Base-by-base conservation (phyloP, 2,797 vertebrate species). In the Myotis myotis region DNA sequence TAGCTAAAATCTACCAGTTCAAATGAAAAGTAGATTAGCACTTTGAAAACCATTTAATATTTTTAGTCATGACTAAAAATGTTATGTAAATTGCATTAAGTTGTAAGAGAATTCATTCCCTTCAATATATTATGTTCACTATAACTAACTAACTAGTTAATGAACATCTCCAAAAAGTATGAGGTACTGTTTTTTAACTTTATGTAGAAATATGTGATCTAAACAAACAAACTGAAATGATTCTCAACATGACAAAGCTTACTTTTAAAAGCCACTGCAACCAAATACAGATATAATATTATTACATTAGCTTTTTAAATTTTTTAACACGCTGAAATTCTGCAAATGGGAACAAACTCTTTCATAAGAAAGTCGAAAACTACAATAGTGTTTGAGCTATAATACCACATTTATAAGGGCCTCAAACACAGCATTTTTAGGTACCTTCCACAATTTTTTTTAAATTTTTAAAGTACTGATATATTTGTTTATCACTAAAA, bases 241-340 rank as follows among this genome's bases (percentile, higher is more conserved):
- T 0, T 71, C 0, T 71, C 20, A 49, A 78, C 4, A 51, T 82
- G 44, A 92, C 10, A 71, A 85, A 95, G 53, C 36, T 83, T 86
- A 74, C 86, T 91, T 94, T 91, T 49, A 85, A 92, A 76, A 94
- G 38, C 15, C 89, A 87, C 38, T 74, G 7, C 47, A 94, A 85
- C 47, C 44, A 93, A 91, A 92, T 74, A 89, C 2, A 91, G 70
- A 85, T 75, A 86, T 87, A 96, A 89, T 91, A 85, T 47, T 83
- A 33, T 57, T 16, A 84, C 17, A 55, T 55, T 36, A 55, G 47
- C 64, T 71, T 64, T 1, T 81, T 10, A 36, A 62, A 75, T 64
- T 79, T 92, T 96, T 30, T 25, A 0, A 66, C 25, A 91, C 51
- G 25, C 6, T 87, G 11, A 84, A 91, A 92, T 74, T 94, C 53